Conservation (phyloP, 1,140 invertebrate genomes). For the Drosophila nannoptera region DNA sequence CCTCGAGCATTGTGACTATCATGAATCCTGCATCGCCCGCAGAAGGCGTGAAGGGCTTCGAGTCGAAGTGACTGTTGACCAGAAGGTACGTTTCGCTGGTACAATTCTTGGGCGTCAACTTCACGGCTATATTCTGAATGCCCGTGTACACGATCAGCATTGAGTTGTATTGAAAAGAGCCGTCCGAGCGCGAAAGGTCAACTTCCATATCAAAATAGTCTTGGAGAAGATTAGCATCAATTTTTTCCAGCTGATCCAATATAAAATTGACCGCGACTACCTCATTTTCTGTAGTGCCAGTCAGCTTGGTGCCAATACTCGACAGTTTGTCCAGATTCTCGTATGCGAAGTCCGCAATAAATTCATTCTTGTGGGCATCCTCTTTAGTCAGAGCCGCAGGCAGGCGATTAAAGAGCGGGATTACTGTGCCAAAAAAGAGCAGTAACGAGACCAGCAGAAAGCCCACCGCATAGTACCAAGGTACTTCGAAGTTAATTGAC, state of each 20-base stretch:
- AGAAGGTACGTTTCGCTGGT: slow-evolving; percentile 82
- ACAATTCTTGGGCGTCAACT: slow-evolving; percentile 81
- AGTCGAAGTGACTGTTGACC: slow-evolving; percentile 96
- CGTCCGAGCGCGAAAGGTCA: slow-evolving; percentile 82
- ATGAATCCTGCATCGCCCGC: slow-evolving; percentile 90
- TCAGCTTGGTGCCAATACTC: slow-evolving; percentile 84
- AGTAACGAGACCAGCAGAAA: slow-evolving; percentile 64
- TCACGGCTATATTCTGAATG: slow-evolving; percentile 88
- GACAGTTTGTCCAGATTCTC: slow-evolving; percentile 83
- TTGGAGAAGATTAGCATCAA: slow-evolving; percentile 39
- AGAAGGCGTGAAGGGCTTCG: slow-evolving; percentile 87
- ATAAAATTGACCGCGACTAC: slow-evolving; percentile 72
- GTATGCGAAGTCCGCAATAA: slow-evolving; percentile 67
- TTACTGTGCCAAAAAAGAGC: slow-evolving; percentile 60
- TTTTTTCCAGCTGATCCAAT: slow-evolving; percentile 74
- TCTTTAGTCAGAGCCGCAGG: slow-evolving; percentile 53
- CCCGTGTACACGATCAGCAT: slow-evolving; percentile 86
- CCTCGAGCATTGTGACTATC: slow-evolving; percentile 95
- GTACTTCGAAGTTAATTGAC: slow-evolving; percentile 8
- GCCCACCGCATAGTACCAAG: slow-evolving; percentile 50
- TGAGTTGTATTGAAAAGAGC: slow-evolving; percentile 86
- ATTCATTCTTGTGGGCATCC: slow-evolving; percentile 32
- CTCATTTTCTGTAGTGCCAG: slow-evolving; percentile 85
- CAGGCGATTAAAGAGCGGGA: slow-evolving; percentile 55
- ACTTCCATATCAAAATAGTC: slow-evolving; percentile 65